These are phyloP conservation scores for Rhinopomastus cyanomelas DNA, from an alignment of 2,113 vertebrate species.

Conservation along the genomic window DNA sequence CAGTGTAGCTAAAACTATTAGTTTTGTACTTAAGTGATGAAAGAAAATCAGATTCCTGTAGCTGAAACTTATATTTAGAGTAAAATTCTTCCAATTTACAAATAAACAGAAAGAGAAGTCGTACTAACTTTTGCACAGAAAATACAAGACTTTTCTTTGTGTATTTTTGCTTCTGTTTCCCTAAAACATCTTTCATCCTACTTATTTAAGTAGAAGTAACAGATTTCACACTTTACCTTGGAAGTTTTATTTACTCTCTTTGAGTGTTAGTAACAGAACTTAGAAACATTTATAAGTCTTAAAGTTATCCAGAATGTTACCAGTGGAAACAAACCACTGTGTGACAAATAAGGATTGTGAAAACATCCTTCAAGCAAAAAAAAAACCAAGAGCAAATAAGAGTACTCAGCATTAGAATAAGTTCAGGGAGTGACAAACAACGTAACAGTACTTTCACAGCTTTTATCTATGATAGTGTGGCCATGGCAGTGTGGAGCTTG, in stretches of 20 bases:
- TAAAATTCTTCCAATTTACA: background rate
- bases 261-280: background rate
- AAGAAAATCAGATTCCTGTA: background rate
- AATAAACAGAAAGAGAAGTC: background rate
- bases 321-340: background rate
- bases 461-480: background rate
- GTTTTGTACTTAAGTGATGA: background rate
- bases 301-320: background rate
- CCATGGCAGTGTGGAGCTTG: background rate
- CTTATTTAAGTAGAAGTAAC: background rate
- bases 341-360: background rate
- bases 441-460: background rate
- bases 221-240: background rate
- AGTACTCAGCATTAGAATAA: background rate
- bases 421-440: background rate
- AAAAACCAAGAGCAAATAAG: background rate
- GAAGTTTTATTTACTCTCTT: background rate
- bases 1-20: background rate
- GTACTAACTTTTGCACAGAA: background rate
- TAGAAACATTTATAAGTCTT: background rate
- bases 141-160: background rate
- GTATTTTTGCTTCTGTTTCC: background rate
- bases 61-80: background rate
- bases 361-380: background rate
- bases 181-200: background rate